A percentile compares a stretch with the other conserved stretches of the same genome.
These are phyloP conservation scores for Pimephales promelas DNA, from an alignment of 2,113 vertebrate species.

Conservation along the genomic window DNA sequence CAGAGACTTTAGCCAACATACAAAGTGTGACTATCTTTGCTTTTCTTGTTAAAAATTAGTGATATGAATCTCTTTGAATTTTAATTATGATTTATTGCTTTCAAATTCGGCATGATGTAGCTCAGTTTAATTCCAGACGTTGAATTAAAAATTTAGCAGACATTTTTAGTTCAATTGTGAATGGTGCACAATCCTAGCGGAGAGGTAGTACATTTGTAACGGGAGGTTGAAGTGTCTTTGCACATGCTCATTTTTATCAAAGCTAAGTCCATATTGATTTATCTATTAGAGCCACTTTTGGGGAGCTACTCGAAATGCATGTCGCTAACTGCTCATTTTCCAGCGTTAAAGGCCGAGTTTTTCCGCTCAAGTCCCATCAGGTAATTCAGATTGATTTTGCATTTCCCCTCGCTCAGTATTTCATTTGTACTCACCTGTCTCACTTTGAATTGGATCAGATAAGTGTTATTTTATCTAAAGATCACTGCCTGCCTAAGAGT, in stretches of 20 bases:
- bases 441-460: slow-evolving; percentile 17
- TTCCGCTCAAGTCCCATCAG: slow-evolving; percentile 19
- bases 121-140: not conserved
- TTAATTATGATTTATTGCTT: not conserved
- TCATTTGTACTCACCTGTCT: slow-evolving; percentile 43
- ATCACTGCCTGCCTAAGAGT: slow-evolving; percentile 5
- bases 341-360: not conserved
- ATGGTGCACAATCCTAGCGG: not conserved
- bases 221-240: not conserved
- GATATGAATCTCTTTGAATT: not conserved
- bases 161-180: not conserved
- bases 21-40: not conserved
- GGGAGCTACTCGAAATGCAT: slow-evolving; percentile 17
- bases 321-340: slow-evolving; percentile 14
- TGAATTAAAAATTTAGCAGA: not conserved
- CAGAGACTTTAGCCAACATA: not conserved
- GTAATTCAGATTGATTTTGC: slow-evolving; percentile 46
- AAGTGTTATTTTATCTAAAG: slow-evolving; percentile 29
- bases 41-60: not conserved
- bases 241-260: slow-evolving; percentile 15
- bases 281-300: slow-evolving; percentile 17
- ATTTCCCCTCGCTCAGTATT: slow-evolving; percentile 33
- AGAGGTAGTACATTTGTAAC: not conserved
- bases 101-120: not conserved
- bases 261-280: slow-evolving; percentile 19